Percentiles rank a stretch among this genome's conserved stretches.
Conservation (phyloP, 2,113 vertebrate genomes). For the Maccullochella peelii region DNA sequence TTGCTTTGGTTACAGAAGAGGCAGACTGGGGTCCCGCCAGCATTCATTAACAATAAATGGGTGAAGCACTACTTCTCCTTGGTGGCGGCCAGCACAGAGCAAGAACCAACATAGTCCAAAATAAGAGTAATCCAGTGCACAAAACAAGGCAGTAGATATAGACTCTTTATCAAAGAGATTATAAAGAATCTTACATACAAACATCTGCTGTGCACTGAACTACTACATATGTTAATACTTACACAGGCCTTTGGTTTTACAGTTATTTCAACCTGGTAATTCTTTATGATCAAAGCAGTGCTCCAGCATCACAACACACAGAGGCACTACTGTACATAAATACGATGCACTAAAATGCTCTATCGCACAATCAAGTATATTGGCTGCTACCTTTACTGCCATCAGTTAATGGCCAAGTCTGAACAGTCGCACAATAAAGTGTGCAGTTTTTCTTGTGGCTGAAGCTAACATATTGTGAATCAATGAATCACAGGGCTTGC, state of each 20-base stretch:
- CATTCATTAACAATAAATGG: slow-evolving; percentile 8
- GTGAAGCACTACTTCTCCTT: background rate
- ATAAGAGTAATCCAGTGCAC: slow-evolving; percentile 1
- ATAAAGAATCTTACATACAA: background rate
- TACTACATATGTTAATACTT: slow-evolving; percentile 7
- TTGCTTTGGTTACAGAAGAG: slow-evolving; percentile 1
- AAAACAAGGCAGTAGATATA: background rate
- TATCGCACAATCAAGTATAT: background rate
- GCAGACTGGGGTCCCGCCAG: background rate
- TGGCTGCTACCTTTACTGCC: background rate
- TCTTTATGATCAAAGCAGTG: slow-evolving; percentile 1
- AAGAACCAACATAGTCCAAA: background rate
- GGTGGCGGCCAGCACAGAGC: background rate
- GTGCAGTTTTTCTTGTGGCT: slow-evolving; percentile 2
- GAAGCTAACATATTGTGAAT: background rate
- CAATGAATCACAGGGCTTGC: slow-evolving; percentile 16
- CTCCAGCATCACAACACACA: slow-evolving; percentile 1
- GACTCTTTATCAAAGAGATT: background rate
- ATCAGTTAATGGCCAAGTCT: background rate
- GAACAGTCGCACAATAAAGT: background rate
- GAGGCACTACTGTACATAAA: slow-evolving; percentile 14
- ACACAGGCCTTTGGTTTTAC: slow-evolving; percentile 21
- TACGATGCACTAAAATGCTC: slow-evolving; percentile 5
- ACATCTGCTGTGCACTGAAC: background rate
- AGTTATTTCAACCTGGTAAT: slow-evolving; percentile 1